phyloP scores from a whole-genome alignment of 2,888 invertebrate genomes.

The Rhagophthalmus giganteus region DNA sequence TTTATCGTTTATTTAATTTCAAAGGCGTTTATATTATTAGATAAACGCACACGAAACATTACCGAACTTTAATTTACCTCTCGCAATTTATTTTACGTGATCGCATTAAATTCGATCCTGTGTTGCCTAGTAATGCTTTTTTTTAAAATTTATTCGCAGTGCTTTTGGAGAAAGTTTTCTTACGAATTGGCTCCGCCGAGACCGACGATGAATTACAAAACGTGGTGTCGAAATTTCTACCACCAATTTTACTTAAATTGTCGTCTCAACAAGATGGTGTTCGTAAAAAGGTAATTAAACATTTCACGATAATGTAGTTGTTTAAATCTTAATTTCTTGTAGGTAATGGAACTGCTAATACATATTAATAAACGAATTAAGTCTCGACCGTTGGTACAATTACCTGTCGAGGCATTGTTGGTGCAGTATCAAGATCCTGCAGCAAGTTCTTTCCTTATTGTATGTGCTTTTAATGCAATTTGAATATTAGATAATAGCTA shows the following conservation, averaged over 20 bases:
- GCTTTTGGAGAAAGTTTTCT: conserved; percentile 84
- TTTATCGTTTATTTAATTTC: conserved; percentile 3
- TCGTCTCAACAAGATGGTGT: conserved; percentile 86
- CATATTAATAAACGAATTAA: conserved; percentile 91
- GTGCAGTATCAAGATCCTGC: conserved; percentile 78
- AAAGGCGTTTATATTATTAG: no score
- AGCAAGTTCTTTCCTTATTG: conserved; percentile 77
- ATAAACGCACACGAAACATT: no score
- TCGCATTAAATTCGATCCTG: no score
- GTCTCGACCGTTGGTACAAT: conserved; percentile 77
- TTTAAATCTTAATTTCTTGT: conserved; percentile 6
- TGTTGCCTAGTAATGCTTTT: conserved; percentile 7
- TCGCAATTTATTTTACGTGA: no score
- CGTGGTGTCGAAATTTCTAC: conserved; percentile 78
- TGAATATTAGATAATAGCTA: conserved; percentile 3
- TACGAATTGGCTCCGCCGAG: conserved; percentile 86
- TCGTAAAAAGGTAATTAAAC: conserved; percentile 53
- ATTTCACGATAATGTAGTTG: background rate
- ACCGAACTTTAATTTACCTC: no score
- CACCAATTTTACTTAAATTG: conserved; percentile 88
- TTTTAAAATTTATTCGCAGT: conserved; percentile 58
- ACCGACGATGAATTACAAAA: conserved; percentile 86
- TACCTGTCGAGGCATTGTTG: conserved; percentile 83
- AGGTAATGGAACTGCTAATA: conserved; percentile 91
- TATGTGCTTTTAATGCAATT: conserved; percentile 57